Percentiles rank a stretch among this genome's conserved stretches.
phyloP scores from a whole-genome alignment of 2,797 vertebrate species.

The Mus minutoides region DNA sequence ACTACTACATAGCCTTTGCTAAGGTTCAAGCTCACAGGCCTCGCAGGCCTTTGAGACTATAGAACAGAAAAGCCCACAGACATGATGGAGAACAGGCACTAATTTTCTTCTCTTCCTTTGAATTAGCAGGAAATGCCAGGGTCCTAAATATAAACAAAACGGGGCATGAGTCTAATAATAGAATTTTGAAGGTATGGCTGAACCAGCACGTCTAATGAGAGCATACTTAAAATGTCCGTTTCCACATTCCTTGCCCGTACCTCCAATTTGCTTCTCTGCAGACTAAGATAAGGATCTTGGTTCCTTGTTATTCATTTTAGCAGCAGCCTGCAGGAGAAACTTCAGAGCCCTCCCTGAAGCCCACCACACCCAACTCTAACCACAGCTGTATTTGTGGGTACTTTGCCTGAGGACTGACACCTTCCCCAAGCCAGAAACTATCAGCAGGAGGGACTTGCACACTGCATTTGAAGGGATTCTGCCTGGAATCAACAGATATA shows the following conservation, averaged over 20 bases:
- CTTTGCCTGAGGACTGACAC: background rate
- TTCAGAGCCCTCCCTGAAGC: background rate
- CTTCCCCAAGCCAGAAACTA: background rate
- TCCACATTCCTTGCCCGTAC: background rate
- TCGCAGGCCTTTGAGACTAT: background rate
- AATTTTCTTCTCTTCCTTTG: background rate
- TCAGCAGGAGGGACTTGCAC: background rate
- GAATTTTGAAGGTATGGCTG: background rate
- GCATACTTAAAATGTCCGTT: background rate
- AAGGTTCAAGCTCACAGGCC: background rate
- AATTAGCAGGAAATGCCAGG: background rate
- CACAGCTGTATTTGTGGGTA: background rate
- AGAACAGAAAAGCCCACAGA: background rate
- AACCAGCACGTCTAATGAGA: background rate
- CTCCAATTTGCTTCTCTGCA: background rate
- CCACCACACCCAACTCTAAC: background rate
- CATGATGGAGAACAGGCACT: background rate
- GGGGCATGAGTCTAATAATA: background rate
- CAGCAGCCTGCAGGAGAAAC: background rate
- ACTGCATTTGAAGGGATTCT: background rate
- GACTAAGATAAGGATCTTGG: background rate
- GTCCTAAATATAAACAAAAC: conserved; percentile 51
- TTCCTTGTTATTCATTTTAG: background rate
- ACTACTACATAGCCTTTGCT: background rate
- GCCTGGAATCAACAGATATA: background rate